Evolutionary conservation across 2,113 vertebrate genomes (phyloP).

Genomic region (Ibidorhyncha struthersii): DNA sequence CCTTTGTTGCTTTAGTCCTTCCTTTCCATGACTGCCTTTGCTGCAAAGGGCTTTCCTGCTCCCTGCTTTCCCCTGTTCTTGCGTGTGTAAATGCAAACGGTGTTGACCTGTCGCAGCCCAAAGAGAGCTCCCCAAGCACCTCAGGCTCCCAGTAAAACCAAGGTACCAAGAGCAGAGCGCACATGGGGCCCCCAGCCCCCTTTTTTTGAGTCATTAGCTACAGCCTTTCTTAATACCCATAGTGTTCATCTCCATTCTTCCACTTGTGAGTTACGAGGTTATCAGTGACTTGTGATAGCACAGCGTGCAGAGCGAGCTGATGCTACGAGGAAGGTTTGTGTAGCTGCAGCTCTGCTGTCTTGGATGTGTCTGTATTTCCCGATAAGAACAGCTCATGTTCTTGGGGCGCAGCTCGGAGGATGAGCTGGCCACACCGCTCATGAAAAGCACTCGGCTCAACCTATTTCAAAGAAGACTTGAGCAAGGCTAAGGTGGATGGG

Average conservation of each 20-base stretch:
- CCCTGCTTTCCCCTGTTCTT: neutral
- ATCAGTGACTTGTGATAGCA: neutral
- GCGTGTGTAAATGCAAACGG: neutral
- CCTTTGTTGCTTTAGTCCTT: neutral
- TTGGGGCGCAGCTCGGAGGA: neutral
- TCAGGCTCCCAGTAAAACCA: neutral
- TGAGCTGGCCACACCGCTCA: neutral
- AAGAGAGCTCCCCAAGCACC: neutral
- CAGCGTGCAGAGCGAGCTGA: fast-evolving
- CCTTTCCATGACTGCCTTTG: neutral
- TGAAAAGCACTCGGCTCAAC: neutral
- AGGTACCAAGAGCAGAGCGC: neutral
- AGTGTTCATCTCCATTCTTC: neutral
- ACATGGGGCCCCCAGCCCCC: neutral
- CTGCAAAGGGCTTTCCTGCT: neutral
- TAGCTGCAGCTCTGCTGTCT: neutral
- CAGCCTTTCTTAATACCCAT: neutral
- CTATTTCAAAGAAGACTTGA: neutral
- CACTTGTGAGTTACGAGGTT: neutral
- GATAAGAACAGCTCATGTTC: fast-evolving
- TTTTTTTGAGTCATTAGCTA: neutral
- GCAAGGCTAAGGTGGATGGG: neutral
- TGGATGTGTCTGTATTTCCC: neutral
- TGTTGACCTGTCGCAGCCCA: neutral
- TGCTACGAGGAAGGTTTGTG: neutral